Base-by-base conservation (phyloP, 2,888 invertebrate genomes). In the Falcaria lacertinaria region DNA sequence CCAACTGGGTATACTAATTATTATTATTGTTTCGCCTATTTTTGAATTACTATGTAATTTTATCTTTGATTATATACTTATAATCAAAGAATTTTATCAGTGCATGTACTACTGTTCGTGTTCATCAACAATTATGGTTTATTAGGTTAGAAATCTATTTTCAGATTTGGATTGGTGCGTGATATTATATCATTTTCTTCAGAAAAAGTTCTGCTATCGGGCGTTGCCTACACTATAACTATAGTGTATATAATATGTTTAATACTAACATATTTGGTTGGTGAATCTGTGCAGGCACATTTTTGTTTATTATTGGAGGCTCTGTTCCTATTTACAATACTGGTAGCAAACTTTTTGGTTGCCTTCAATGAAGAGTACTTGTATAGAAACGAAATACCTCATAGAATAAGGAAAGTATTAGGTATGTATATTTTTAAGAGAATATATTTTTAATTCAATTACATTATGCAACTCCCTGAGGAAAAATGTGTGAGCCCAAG, bases 381-480 rank as follows among this genome's bases (percentile, higher is more conserved):
- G 51, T 79, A 83, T 45, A 75, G 78, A 54, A 84, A 90, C 63
- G 92, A 92, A 80, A 88, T 92, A 66, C 89, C 91, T 47, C 85
- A 86, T 60, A 79, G 90, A 71, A 81, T 87, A 41, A 72, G 62
- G 33, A 86, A 89, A 68, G 89, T 89, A 33, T 64, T 89, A 60
- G 84, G 90, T 90, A 55, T 78, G 79, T 71, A 22, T 39, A 35
- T 43, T 16, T 36, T 22, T 38, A 39, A 13, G 16, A 37, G 38
- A 19, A 4, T 13, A 16, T 15, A 34, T 22, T 17, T 11, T 4
- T 41, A 3, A 35, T n/a, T n/a, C n/a, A n/a, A n/a, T n/a, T n/a
- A n/a, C n/a, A n/a, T n/a, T n/a, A n/a, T n/a, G n/a, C n/a, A n/a
- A n/a, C n/a, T n/a, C n/a, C n/a, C n/a, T n/a, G n/a, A n/a, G n/a